Percentiles rank a stretch among this genome's conserved stretches.
Evolutionary conservation across 2,888 invertebrate species (phyloP).

Genomic region (Caenorhabditis sp.): DNA sequence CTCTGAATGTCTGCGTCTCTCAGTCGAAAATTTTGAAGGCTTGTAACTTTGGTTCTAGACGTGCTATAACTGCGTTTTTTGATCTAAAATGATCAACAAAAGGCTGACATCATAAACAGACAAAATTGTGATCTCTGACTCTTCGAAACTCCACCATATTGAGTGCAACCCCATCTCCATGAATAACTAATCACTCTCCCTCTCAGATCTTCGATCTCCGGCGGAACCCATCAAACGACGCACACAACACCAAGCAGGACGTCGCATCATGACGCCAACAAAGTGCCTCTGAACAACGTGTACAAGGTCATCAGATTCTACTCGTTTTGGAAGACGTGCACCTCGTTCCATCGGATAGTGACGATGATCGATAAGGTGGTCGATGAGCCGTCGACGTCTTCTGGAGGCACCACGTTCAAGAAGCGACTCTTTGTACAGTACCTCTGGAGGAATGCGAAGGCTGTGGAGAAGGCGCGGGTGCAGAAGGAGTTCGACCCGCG

Average conservation of each 20-base stretch:
- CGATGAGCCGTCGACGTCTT: slow-evolving; percentile 67
- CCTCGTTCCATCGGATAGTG: slow-evolving; percentile 83
- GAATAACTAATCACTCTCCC: slow-evolving; percentile 29
- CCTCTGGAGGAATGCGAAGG: slow-evolving; percentile 83
- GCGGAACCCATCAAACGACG: slow-evolving; percentile 68
- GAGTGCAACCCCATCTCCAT: slow-evolving; percentile 35
- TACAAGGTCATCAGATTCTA: slow-evolving; percentile 83
- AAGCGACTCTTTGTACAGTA: slow-evolving; percentile 83
- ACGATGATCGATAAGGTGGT: slow-evolving; percentile 82
- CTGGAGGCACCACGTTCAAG: slow-evolving; percentile 74
- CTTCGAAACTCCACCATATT: not conserved
- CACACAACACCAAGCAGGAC: slow-evolving; percentile 49
- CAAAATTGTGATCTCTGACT: not conserved
- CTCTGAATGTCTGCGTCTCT: not conserved
- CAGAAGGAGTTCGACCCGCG: slow-evolving; percentile 83
- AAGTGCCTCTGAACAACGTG: slow-evolving; percentile 78
- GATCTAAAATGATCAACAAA: not conserved
- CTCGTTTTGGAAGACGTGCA: slow-evolving; percentile 83
- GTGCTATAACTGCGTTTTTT: not conserved
- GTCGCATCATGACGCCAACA: slow-evolving; percentile 57
- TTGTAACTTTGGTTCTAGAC: not conserved
- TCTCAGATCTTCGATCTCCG: slow-evolving; percentile 70
- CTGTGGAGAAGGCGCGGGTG: slow-evolving; percentile 82
- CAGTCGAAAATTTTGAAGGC: not conserved
- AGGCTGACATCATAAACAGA: no score